Percentiles rank a stretch among this genome's conserved stretches.
These are phyloP conservation scores for Entomyzon cyanotis DNA, from an alignment of 2,113 vertebrate genomes.

Conservation along the genomic window DNA sequence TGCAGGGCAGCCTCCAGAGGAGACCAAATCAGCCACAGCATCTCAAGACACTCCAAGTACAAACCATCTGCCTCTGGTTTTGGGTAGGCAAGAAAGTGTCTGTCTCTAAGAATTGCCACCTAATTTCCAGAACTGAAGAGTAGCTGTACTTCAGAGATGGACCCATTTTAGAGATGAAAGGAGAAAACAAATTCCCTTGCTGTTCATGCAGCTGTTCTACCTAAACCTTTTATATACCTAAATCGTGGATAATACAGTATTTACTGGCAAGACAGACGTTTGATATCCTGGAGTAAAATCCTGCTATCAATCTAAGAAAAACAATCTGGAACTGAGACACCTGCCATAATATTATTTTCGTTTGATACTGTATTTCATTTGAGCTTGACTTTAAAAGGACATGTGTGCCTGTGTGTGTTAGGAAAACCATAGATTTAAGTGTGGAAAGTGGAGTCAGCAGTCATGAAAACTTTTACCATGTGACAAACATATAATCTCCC, in stretches of 20 bases:
- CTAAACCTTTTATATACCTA: background rate
- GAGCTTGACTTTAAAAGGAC: constrained; percentile 6
- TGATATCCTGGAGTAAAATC: background rate
- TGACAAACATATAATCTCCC: constrained; percentile 18
- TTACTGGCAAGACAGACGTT: background rate
- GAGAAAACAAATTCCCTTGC: background rate
- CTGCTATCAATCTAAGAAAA: constrained; percentile 29
- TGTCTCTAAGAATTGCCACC: background rate
- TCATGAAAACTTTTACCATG: constrained; percentile 47
- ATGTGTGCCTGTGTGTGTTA: background rate
- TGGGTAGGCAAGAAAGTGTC: background rate
- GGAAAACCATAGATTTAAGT: background rate
- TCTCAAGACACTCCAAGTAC: background rate
- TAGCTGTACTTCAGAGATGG: background rate
- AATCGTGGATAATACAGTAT: background rate
- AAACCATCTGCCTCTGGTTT: background rate
- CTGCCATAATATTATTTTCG: constrained; percentile 44
- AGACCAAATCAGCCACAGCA: background rate
- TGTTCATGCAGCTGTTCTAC: background rate
- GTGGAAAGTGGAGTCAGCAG: constrained; percentile 13
- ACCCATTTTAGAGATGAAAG: background rate
- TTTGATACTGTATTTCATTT: constrained; percentile 20
- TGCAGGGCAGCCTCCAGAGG: background rate
- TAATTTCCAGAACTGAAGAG: background rate
- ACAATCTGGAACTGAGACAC: constrained; percentile 12